These are phyloP conservation scores for Cydia strobilella DNA, from an alignment of 1,140 invertebrate genomes.

Conservation along the genomic window DNA sequence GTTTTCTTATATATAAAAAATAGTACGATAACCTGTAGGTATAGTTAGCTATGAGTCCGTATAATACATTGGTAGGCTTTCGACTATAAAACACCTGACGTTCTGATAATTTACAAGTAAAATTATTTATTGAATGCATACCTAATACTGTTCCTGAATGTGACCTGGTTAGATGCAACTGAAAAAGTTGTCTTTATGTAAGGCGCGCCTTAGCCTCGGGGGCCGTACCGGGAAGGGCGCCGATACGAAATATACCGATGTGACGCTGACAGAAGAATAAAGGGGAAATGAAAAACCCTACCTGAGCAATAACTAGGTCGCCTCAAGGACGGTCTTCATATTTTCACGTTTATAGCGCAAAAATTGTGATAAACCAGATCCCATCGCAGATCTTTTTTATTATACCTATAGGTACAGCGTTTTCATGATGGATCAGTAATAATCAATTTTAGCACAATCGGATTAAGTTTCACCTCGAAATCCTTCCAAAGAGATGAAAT, in stretches of 20 bases:
- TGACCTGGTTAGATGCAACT: neutral
- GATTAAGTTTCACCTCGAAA: too few relatives aligned
- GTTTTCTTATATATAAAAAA: too few relatives aligned
- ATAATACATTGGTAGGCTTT: neutral
- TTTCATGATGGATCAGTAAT: neutral
- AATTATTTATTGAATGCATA: neutral
- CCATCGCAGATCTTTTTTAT: neutral
- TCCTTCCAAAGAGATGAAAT: too few relatives aligned
- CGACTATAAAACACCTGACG: too few relatives aligned
- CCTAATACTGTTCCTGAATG: neutral
- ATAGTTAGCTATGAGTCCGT: too few relatives aligned
- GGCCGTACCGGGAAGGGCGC: neutral
- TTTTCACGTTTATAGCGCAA: neutral
- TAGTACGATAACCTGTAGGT: too few relatives aligned
- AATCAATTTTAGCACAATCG: too few relatives aligned
- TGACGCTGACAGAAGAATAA: neutral
- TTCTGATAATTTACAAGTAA: neutral
- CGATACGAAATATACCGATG: neutral
- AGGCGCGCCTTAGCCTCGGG: neutral
- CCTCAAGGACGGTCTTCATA: neutral
- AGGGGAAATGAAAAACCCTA: conserved; percentile 18
- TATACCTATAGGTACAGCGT: too few relatives aligned
- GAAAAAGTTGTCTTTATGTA: neutral
- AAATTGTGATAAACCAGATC: neutral
- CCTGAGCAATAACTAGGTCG: conserved; percentile 4